phyloP scores from a whole-genome alignment of 2,113 vertebrate species.

The Heptranchias perlo region DNA sequence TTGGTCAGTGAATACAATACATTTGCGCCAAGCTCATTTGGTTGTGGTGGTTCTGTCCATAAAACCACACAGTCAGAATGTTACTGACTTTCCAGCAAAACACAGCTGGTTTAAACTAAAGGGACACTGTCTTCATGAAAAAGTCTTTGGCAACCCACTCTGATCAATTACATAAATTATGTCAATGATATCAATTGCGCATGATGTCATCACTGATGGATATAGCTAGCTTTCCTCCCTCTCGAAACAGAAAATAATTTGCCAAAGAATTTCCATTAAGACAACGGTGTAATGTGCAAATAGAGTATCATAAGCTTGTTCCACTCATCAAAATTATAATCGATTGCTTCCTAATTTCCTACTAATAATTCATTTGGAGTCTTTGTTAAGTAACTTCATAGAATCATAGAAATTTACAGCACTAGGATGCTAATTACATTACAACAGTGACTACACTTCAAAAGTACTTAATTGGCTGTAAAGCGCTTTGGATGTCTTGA shows the following conservation, averaged over 20 bases:
- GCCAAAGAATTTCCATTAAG: neutral
- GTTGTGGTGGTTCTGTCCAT: neutral
- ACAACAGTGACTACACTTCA: neutral
- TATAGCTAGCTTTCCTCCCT: neutral
- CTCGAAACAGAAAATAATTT: neutral
- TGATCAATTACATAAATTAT: slow-evolving; percentile 32
- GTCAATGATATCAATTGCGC: neutral
- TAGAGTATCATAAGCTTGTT: neutral
- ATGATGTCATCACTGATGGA: slow-evolving; percentile 9
- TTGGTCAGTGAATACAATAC: neutral
- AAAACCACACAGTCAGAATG: slow-evolving; percentile 3
- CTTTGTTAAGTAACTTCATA: neutral
- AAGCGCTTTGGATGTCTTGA: neutral
- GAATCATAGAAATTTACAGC: neutral
- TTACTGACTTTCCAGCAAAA: neutral
- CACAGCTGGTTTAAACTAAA: neutral
- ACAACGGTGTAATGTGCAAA: neutral
- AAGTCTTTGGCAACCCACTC: neutral
- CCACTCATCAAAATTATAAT: neutral
- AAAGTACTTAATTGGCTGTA: neutral
- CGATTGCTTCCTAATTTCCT: no score
- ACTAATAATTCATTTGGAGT: neutral
- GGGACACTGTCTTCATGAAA: slow-evolving; percentile 2
- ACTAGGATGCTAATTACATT: neutral
- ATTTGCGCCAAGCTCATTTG: neutral